phyloP scores from a whole-genome alignment of 2,888 invertebrate species.

The Chrysolina oricalcia region DNA sequence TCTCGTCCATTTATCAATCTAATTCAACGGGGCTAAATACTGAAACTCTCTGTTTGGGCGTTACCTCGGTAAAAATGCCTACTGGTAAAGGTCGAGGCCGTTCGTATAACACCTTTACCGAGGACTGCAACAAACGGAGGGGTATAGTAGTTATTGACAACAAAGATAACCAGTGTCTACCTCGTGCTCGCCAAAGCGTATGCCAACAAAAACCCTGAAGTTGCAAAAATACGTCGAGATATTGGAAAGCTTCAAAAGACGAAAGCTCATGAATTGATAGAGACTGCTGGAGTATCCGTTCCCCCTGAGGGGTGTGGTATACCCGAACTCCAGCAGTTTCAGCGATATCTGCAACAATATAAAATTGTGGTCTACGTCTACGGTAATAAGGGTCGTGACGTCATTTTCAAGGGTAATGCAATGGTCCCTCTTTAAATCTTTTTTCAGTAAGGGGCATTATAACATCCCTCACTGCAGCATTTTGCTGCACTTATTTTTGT shows the following conservation, averaged over 20 bases:
- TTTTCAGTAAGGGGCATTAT: too few relatives aligned
- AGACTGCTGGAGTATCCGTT: constrained; percentile 27
- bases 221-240: constrained; percentile 26
- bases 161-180: constrained; percentile 48
- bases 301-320: constrained; percentile 36
- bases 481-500: too few relatives aligned
- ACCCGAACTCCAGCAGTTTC: constrained; percentile 37
- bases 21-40: too few relatives aligned
- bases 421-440: too few relatives aligned
- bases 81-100: not conserved
- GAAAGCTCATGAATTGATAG: constrained; percentile 24
- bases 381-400: too few relatives aligned
- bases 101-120: constrained; percentile 38
- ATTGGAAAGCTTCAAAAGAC: constrained; percentile 31
- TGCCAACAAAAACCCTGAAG: constrained; percentile 35
- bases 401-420: too few relatives aligned
- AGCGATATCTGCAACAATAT: constrained; percentile 27
- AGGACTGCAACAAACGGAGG: constrained; percentile 37
- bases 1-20: too few relatives aligned
- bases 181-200: constrained; percentile 44
- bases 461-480: too few relatives aligned
- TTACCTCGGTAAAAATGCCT: constrained; percentile 24
- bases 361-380: too few relatives aligned
- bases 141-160: constrained; percentile 35
- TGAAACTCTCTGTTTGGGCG: too few relatives aligned